Evolutionary conservation across 2,888 invertebrate genomes (phyloP), one percentile per base, ranked within the genome.

Genomic region (Eledona agricola): DNA sequence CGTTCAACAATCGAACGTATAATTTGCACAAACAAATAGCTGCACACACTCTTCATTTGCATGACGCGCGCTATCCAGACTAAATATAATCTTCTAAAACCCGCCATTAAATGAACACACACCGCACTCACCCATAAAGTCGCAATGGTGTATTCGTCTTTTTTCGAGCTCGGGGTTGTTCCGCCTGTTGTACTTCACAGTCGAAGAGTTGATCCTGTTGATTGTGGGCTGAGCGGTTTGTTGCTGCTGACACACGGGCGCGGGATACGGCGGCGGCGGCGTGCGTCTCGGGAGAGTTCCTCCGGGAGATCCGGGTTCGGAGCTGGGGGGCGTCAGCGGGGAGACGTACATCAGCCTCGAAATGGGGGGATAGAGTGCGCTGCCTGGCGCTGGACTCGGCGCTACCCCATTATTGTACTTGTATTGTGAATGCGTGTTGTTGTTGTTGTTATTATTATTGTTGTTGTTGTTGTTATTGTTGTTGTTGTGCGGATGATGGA

Each of bases 161-260:
- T 96, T 96, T 77, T 97, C 96, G 66, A 97, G 79, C 76, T 97
- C 96, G 0, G 96, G 96, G 79, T 97, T 97, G 78, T 96, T 96
- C 72, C 96, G 83, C 62, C 96, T 82, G 80, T 96, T 96, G 79
- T 93, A 96, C 72, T 90, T 92, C 59, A 83, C 58, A 68, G 72
- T 42, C 71, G 75, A 13, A 72, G 76, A 15, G 74, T 75, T 58
- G 26, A 66, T 54, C 45, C 71, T 62, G 10, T 68, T 60, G 47
- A 67, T 62, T 19, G 67, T 46, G 26, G 63, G 61, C 26, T 67
- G 58, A 64, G 72, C 59, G 52, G 22, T 57, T 53, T 61, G 60
- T 51, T 58, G 63, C 38, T 67, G 71, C 40, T 69, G 72, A 62
- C 72, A 73, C 13, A 73, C 70, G 51, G 85, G 84, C 55, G 84